These are phyloP conservation scores for Hydropsyche betteni DNA, from an alignment of 2,888 invertebrate genomes.

Conservation along the genomic window DNA sequence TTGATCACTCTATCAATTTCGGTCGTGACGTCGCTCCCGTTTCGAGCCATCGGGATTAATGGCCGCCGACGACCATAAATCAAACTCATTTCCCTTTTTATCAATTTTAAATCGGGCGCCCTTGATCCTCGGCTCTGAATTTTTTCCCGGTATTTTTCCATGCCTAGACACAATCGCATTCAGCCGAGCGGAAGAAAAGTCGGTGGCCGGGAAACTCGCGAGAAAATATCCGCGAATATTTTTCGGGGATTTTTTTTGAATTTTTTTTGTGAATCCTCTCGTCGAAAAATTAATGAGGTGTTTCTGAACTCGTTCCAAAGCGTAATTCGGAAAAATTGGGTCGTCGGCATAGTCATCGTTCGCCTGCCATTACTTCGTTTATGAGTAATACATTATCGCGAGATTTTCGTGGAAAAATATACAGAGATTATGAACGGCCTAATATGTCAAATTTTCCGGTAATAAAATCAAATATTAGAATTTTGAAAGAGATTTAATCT, in stretches of 20 bases:
- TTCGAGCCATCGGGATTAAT: slow-evolving; percentile 39
- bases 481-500: too few species aligned
- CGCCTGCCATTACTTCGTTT: too few species aligned
- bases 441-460: too few species aligned
- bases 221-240: neutral
- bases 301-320: neutral
- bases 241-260: too few species aligned
- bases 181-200: slow-evolving; percentile 7
- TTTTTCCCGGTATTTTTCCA: too few species aligned
- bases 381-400: too few species aligned
- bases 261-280: neutral
- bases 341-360: too few species aligned
- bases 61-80: slow-evolving; percentile 35
- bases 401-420: too few species aligned
- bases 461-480: too few species aligned
- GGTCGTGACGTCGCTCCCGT: slow-evolving; percentile 23
- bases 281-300: slow-evolving; percentile 16
- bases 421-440: too few species aligned
- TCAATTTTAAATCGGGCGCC: slow-evolving; percentile 34
- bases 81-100: slow-evolving; percentile 32
- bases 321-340: too few species aligned
- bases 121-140: neutral
- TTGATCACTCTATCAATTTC: slow-evolving; percentile 42
- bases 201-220: neutral
- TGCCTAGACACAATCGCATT: neutral